Conservation (phyloP, 2,888 invertebrate species). For the Blomia tropicalis region DNA sequence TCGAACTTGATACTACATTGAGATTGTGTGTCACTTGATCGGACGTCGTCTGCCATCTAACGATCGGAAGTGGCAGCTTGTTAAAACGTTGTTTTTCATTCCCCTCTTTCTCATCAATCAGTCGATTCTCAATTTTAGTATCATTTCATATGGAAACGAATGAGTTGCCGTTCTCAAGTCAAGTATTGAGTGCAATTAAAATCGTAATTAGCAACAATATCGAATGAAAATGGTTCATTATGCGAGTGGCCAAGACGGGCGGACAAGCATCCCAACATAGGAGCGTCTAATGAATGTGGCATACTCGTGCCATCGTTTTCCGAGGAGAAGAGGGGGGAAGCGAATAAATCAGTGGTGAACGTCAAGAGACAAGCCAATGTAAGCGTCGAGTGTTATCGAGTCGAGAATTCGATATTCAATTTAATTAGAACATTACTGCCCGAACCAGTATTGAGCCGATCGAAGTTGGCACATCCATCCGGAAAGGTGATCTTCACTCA, state of each 20-base stretch:
- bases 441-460: not conserved
- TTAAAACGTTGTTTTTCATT: no score
- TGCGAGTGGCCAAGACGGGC: not conserved
- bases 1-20: no score
- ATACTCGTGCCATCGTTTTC: no score
- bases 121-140: no score
- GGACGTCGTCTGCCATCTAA: no score
- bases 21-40: no score
- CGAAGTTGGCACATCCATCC: not conserved
- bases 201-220: constrained; percentile 8
- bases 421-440: constrained; percentile 5
- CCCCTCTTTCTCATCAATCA: no score
- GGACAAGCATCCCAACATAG: not conserved
- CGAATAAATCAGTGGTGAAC: constrained; percentile 1
- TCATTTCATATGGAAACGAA: not conserved
- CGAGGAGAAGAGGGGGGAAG: no score
- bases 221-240: constrained; percentile 13
- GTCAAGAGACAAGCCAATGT: no score
- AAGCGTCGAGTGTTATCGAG: not conserved
- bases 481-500: not conserved
- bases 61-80: no score
- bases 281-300: constrained; percentile 7
- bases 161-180: not conserved
- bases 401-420: constrained; percentile 14
- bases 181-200: constrained; percentile 6